Percentiles rank a stretch among this genome's conserved stretches.
phyloP scores from a whole-genome alignment of 2,113 vertebrate species.

The Corydoras sp. region DNA sequence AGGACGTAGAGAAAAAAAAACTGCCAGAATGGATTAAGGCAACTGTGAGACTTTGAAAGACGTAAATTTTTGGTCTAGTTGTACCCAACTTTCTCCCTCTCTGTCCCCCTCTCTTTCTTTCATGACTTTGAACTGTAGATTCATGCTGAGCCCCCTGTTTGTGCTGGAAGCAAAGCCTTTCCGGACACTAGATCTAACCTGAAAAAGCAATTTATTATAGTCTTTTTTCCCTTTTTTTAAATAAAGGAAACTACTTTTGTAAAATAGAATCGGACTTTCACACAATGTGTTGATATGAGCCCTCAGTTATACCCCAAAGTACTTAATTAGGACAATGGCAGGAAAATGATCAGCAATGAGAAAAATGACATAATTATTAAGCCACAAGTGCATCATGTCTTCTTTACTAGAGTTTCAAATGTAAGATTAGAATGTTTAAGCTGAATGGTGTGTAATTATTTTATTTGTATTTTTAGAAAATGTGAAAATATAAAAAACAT shows the following conservation, averaged over 20 bases:
- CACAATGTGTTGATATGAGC: conserved; percentile 25
- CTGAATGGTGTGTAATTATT: too few relatives aligned
- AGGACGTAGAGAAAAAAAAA: conserved; percentile 2
- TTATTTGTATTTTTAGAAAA: too few relatives aligned
- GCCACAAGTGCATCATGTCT: too few relatives aligned
- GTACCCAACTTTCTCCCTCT: conserved; percentile 22
- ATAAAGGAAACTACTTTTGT: conserved; percentile 23
- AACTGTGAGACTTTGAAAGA: conserved; percentile 10
- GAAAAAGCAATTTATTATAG: conserved; percentile 38
- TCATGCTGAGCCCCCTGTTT: conserved; percentile 40
- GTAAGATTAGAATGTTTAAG: too few relatives aligned
- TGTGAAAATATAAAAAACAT: too few relatives aligned
- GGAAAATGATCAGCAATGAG: conserved; percentile 16
- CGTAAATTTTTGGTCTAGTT: conserved; percentile 5
- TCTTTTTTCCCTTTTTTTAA: conserved; percentile 14
- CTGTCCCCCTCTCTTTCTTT: conserved; percentile 33
- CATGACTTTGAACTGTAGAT: conserved; percentile 38
- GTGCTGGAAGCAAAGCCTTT: conserved; percentile 44
- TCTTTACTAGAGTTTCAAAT: too few relatives aligned
- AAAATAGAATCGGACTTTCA: conserved; percentile 28
- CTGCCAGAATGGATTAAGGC: conserved; percentile 4
- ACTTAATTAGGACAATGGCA: conserved; percentile 13
- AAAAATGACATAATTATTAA: not conserved
- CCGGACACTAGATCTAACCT: conserved; percentile 34
- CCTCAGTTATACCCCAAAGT: conserved; percentile 23